A percentile compares a stretch with the other conserved stretches of the same genome.
phyloP scores from a whole-genome alignment of 1,140 invertebrate species.

The Philopotamus ludificatus region DNA sequence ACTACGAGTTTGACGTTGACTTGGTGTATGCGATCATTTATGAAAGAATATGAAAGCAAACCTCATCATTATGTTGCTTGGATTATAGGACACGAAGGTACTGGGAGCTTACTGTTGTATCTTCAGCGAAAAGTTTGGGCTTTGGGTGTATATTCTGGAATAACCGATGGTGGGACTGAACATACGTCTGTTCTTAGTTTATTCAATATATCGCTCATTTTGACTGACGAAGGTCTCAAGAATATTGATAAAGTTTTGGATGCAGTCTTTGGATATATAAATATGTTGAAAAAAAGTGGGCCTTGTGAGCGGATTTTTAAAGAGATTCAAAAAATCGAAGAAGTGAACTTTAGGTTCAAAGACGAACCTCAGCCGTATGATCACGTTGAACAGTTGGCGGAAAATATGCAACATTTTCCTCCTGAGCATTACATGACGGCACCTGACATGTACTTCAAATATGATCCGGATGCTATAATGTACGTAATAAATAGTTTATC shows the following conservation, averaged over 20 bases:
- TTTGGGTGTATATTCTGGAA: slow-evolving; percentile 73
- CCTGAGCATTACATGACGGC: slow-evolving; percentile 78
- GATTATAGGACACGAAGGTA: slow-evolving; percentile 85
- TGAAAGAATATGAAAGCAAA: slow-evolving; percentile 71
- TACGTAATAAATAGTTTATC: slow-evolving; percentile 65
- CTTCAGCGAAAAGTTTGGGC: slow-evolving; percentile 79
- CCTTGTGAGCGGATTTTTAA: slow-evolving; percentile 68
- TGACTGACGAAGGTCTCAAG: slow-evolving; percentile 78
- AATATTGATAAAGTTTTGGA: slow-evolving; percentile 69
- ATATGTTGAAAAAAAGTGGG: slow-evolving; percentile 62
- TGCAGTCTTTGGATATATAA: slow-evolving; percentile 72
- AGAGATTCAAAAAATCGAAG: slow-evolving; percentile 68
- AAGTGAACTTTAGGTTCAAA: slow-evolving; percentile 68
- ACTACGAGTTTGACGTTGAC: slow-evolving; percentile 70
- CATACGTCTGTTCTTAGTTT: slow-evolving; percentile 71
- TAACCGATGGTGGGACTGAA: slow-evolving; percentile 73
- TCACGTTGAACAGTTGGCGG: slow-evolving; percentile 75
- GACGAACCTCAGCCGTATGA: slow-evolving; percentile 69
- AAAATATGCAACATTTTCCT: slow-evolving; percentile 79
- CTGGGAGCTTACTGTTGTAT: slow-evolving; percentile 81
- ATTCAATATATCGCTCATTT: slow-evolving; percentile 71
- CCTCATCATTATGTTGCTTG: slow-evolving; percentile 78
- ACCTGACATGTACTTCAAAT: slow-evolving; percentile 73
- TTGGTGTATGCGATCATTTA: slow-evolving; percentile 78
- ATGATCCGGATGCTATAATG: slow-evolving; percentile 69